phyloP scores from a whole-genome alignment of 2,797 vertebrate genomes.

The Lithobates sylvaticus region DNA sequence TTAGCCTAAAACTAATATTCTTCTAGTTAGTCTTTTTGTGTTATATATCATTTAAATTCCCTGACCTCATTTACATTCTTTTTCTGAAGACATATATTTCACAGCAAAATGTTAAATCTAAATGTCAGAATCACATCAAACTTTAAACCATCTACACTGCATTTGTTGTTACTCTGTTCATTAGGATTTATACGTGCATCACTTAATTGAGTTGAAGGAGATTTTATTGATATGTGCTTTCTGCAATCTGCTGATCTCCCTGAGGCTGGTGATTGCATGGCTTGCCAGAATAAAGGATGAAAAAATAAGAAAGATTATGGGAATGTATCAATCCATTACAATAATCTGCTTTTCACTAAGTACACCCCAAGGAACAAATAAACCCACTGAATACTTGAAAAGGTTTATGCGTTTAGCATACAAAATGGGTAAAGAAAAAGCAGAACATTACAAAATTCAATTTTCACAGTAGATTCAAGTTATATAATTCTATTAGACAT shows the following conservation, averaged over 20 bases:
- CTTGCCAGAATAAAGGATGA: slow-evolving; percentile 29
- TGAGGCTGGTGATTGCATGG: slow-evolving; percentile 30
- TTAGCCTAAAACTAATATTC: not conserved
- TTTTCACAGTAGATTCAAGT: not conserved
- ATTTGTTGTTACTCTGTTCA: slow-evolving; percentile 15
- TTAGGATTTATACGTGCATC: slow-evolving; percentile 45
- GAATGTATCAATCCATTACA: slow-evolving; percentile 49
- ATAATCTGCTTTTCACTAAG: slow-evolving; percentile 51
- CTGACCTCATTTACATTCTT: not conserved
- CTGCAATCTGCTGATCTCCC: slow-evolving; percentile 41
- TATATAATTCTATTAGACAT: not conserved
- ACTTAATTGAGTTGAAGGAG: slow-evolving; percentile 41
- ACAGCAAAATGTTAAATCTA: slow-evolving; percentile 1
- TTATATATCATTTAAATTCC: not conserved
- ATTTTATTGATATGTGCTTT: slow-evolving; percentile 45
- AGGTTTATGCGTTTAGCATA: slow-evolving; percentile 37
- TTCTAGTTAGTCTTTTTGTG: not conserved
- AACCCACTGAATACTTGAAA: slow-evolving; percentile 39
- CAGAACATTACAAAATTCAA: not conserved
- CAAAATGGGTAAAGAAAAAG: not conserved
- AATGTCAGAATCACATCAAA: slow-evolving; percentile 38
- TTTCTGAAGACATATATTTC: not conserved
- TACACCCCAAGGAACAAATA: slow-evolving; percentile 49
- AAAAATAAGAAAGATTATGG: slow-evolving; percentile 46
- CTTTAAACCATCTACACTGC: slow-evolving; percentile 18